phyloP scores from a whole-genome alignment of 30 jellyfish, hydroid and myxozoan species.

The Cassiopea xamachana region DNA sequence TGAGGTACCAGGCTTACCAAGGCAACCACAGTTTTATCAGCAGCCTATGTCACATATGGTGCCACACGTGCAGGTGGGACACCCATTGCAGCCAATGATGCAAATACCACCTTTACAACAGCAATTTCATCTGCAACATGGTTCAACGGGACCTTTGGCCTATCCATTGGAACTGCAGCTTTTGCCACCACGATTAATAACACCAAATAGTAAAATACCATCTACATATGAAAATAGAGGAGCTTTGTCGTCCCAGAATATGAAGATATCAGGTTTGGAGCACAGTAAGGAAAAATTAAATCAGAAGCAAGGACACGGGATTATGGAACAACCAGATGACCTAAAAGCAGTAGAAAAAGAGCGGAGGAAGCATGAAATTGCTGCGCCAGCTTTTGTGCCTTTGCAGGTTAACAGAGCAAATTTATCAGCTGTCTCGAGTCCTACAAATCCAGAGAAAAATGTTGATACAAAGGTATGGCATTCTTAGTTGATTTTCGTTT shows the following conservation, averaged over 20 bases:
- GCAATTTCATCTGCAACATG: background rate
- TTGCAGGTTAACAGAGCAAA: conserved; percentile 56
- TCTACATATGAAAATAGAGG: background rate
- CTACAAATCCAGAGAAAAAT: background rate
- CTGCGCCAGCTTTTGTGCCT: conserved; percentile 32
- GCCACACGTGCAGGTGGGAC: background rate
- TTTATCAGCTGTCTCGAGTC: background rate
- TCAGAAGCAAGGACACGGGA: background rate
- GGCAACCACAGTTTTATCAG: background rate
- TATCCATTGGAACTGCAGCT: background rate
- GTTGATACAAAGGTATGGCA: background rate
- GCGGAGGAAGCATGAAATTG: background rate
- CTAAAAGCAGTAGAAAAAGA: background rate
- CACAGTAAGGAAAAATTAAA: background rate
- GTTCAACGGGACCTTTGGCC: background rate
- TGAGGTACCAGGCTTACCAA: background rate
- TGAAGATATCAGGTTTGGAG: background rate
- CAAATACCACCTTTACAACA: background rate
- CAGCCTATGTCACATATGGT: background rate
- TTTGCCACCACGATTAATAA: background rate
- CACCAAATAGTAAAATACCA: background rate
- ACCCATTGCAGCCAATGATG: background rate
- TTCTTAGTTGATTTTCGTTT: too few relatives aligned
- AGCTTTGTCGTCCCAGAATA: background rate
- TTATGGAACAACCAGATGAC: background rate